Percentiles rank a stretch among this genome's conserved stretches.
Conservation (phyloP, 53 echinoderm and acorn worm genomes). For the Astropecten irregularis region DNA sequence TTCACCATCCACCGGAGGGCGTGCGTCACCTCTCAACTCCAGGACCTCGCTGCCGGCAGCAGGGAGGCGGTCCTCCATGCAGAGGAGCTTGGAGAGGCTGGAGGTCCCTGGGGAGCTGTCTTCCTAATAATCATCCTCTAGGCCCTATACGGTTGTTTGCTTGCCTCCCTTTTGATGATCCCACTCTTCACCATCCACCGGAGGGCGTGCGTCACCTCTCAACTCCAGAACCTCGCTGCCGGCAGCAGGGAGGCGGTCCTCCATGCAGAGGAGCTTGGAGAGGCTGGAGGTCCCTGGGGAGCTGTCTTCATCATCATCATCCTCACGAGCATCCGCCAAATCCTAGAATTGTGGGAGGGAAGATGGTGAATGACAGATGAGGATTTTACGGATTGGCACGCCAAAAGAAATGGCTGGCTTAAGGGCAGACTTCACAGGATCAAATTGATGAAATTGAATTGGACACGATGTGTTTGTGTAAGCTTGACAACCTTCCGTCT, state of each 20-base stretch:
- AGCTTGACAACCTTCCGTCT: too few relatives aligned
- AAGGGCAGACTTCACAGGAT: too few relatives aligned
- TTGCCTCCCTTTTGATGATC: not conserved
- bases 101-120: conserved; percentile 32
- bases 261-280: conserved; percentile 36
- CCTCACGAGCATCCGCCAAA: conserved; percentile 5
- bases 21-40: not conserved
- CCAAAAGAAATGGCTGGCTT: too few relatives aligned
- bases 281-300: conserved; percentile 45
- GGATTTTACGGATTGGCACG: too few relatives aligned
- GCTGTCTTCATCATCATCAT: conserved; percentile 8
- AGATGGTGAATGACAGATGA: too few relatives aligned
- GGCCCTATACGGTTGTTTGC: conserved; percentile 24
- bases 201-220: conserved; percentile 27
- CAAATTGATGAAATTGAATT: too few relatives aligned
- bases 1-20: not conserved
- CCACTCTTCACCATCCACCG: conserved; percentile 14
- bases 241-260: conserved; percentile 39
- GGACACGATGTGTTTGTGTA: too few relatives aligned
- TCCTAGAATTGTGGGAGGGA: not conserved
- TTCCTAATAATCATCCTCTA: conserved; percentile 15
- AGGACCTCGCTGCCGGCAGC: conserved; percentile 25
- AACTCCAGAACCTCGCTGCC: conserved; percentile 38
- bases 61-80: conserved; percentile 45
- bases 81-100: conserved; percentile 34